A percentile compares a stretch with the other conserved stretches of the same genome.
Evolutionary conservation across 1,140 invertebrate genomes (phyloP).

Genomic region (Zaprionus inermis): DNA sequence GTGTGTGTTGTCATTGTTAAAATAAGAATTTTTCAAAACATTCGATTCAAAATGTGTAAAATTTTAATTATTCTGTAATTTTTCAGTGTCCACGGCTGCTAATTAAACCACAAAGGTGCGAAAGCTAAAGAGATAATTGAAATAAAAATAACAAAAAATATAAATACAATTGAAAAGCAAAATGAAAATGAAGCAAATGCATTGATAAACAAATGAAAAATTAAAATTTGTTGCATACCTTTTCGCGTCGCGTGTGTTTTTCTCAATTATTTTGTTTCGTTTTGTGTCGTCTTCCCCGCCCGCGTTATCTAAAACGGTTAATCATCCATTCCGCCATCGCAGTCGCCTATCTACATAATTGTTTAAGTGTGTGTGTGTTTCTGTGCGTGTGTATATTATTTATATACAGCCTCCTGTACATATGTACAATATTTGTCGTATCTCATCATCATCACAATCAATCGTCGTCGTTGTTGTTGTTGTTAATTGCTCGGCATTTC

Average conservation of each 20-base stretch:
- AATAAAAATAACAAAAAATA: not conserved
- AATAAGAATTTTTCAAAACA: conserved; percentile 47
- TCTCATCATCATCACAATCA: conserved; percentile 54
- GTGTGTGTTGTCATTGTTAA: conserved; percentile 59
- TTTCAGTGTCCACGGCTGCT: conserved; percentile 35
- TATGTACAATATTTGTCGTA: conserved; percentile 80
- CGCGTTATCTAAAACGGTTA: conserved; percentile 25
- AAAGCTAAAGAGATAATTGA: conserved; percentile 5
- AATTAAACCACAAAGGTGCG: conserved; percentile 8
- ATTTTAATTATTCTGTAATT: not conserved
- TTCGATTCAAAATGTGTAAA: conserved; percentile 9
- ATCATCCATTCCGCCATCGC: conserved; percentile 11
- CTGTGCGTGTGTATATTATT: conserved; percentile 53
- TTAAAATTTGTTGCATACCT: conserved; percentile 48
- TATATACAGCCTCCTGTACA: conserved; percentile 65
- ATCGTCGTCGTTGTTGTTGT: conserved; percentile 64
- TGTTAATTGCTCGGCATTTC: conserved; percentile 60
- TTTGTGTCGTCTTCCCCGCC: conserved; percentile 18
- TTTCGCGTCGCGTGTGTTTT: conserved; percentile 40
- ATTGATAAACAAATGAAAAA: conserved; percentile 30
- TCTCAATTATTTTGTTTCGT: conserved; percentile 21
- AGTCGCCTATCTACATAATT: conserved; percentile 6
- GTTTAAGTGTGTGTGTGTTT: conserved; percentile 21
- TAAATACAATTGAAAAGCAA: conserved; percentile 5
- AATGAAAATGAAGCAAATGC: conserved; percentile 28